Base-by-base conservation (phyloP, 2,888 invertebrate species). In the Thysanoteuthis rhombus region DNA sequence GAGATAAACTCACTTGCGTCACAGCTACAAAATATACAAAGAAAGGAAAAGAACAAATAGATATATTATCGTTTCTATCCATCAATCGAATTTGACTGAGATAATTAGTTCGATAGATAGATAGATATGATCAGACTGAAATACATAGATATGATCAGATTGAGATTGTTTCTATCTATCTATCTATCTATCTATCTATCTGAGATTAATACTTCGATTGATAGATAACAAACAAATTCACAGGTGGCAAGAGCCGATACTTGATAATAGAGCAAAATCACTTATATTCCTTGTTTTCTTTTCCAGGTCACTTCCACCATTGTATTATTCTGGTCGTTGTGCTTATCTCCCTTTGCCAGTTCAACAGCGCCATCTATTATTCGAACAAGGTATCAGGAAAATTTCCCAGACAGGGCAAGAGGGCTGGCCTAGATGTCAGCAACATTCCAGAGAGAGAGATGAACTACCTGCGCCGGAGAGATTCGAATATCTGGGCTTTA, bases 301-400 rank as follows among this genome's bases (percentile, higher is more conserved):
- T 75, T n/a, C n/a, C 75, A 75, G 75, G 75, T 75, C 75, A n/a
- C 75, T 75, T 75, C 32, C 75, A 75, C 1, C 75, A 75, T n/a
- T 75, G 75, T 75, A 16, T 75, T 75, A n/a, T 75, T 75, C 75
- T 75, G 75, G 75, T 75, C 75, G 12, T 75, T 16, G 10, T 75
- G n/a, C n/a, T 75, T n/a, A 10, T n/a, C 75, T 75, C 75, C 75
- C 75, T 75, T 75, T 75, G 75, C 75, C 75, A 75, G 75, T 75
- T 75, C 8, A 75, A n/a, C n/a, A 16, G n/a, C 75, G 75, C 75
- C 75, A n/a, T 75, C 75, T 75, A 75, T 75, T 75, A 75, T 75
- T 75, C 75, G 75, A 75, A 75, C n/a, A 75, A 75, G n/a, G n/a
- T 75, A 75, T 75, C 75, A n/a, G 75, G 75, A 75, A 75, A 75